Evolutionary conservation across 2,888 invertebrate genomes (phyloP).

Genomic region (Orthosia incerta): DNA sequence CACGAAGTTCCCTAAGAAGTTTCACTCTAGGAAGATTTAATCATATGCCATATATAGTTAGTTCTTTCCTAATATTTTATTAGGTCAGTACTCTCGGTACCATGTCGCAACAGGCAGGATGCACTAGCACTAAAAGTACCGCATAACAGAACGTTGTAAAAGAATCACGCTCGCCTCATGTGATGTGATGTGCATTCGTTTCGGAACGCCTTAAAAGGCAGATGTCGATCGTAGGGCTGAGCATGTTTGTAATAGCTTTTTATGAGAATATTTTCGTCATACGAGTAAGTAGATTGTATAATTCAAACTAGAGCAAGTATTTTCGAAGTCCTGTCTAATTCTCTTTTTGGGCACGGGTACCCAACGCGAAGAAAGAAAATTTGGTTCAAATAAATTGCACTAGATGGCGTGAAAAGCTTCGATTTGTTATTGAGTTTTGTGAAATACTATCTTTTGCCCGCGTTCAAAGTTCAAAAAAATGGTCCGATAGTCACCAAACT

Average conservation of each 20-base stretch:
- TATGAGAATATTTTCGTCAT: background rate
- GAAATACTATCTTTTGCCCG: too few relatives aligned
- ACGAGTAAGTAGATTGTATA: background rate
- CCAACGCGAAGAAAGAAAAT: too few relatives aligned
- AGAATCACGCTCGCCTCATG: conserved; percentile 54
- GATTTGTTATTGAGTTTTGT: too few relatives aligned
- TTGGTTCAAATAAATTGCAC: too few relatives aligned
- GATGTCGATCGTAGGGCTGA: conserved; percentile 62
- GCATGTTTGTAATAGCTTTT: background rate
- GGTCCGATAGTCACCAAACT: too few relatives aligned
- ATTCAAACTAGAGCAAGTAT: background rate
- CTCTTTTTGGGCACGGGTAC: too few relatives aligned
- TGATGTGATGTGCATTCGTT: conserved; percentile 59
- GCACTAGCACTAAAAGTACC: conserved; percentile 56
- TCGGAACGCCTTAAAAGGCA: conserved; percentile 67
- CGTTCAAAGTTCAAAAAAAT: too few relatives aligned
- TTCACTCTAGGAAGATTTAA: background rate
- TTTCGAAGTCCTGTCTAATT: too few relatives aligned
- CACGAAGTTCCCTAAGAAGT: background rate
- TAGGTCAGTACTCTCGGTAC: background rate
- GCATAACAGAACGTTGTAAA: conserved; percentile 56
- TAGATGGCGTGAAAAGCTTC: too few relatives aligned
- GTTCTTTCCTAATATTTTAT: conserved; percentile 17
- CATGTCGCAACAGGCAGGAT: conserved; percentile 58
- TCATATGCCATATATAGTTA: background rate